These are phyloP conservation scores for Agapornis canus DNA, from an alignment of 2,797 vertebrate genomes.

Conservation along the genomic window DNA sequence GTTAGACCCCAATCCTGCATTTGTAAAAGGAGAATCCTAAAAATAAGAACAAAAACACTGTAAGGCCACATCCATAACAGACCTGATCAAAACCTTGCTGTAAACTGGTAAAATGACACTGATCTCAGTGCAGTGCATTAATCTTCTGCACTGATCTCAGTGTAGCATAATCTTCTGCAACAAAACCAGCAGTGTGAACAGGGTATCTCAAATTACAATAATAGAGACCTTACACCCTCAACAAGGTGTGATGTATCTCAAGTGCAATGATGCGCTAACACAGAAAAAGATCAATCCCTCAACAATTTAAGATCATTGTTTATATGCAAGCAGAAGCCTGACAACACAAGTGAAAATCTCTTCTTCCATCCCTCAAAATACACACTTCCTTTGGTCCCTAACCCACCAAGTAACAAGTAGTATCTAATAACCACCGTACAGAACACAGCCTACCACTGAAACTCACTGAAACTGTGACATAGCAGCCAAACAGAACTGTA, in stretches of 20 bases:
- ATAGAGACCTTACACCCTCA: neutral
- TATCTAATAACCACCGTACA: neutral
- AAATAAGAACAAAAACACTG: constrained; percentile 51
- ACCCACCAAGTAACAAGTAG: neutral
- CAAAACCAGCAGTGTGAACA: neutral
- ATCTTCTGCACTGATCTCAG: neutral
- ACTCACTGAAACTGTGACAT: neutral
- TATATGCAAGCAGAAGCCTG: neutral
- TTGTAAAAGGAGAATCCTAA: constrained; percentile 98
- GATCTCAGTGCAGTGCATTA: neutral
- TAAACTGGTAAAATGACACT: neutral
- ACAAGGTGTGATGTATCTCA: fast-evolving
- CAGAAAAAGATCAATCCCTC: neutral
- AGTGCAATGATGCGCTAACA: neutral
- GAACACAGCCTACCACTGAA: neutral
- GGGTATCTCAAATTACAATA: neutral
- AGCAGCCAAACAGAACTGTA: neutral
- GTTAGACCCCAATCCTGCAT: constrained; percentile 97
- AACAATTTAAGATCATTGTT: neutral
- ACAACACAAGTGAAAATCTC: fast-evolving
- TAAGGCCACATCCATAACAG: neutral
- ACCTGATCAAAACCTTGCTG: neutral
- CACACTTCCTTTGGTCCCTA: neutral
- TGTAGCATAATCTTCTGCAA: neutral
- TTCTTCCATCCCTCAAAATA: neutral